Base-by-base conservation (phyloP, 2,888 invertebrate genomes). In the Plebejus argus region DNA sequence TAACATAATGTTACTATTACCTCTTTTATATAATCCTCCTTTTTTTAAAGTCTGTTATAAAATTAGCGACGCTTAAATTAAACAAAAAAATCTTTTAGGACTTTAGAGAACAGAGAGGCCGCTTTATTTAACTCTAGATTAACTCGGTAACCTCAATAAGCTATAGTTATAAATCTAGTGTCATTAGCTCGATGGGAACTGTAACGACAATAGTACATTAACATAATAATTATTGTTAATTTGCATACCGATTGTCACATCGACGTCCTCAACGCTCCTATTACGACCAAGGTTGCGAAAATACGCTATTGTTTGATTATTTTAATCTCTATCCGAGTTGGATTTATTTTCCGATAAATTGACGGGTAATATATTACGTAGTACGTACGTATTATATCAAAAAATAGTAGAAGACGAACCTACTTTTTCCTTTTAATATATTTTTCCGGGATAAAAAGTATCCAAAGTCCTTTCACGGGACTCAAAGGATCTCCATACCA, bases 271-370 rank as follows among this genome's bases (percentile, higher is more conserved):
- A 66, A 35, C 71, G 58, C 77, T 83, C 79, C 71, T 28, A 66
- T 66, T 66, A 66, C 5, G 1, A 72, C 78, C 85, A 83, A 86
- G 66, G 66, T 66, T 66, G 28, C 28, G 66, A 33, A 66, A 66
- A 66, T 66, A 66, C 33, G 66, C 66, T 33, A 66, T 66, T 66
- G 66, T 66, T 33, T 28, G 15, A 66, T 66, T 33, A 66, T 28
- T 10, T 15, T 66, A 66, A 66, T 66, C 66, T 66, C 23, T 28
- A 66, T 28, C 28, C 66, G 20, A 33, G 20, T 15, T 1, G 66
- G 28, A 66, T 66, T 66, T 53, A 18, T 53, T 53, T 53, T 18
- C 12, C 53, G 53, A 53, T 53, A 53, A 18, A 3, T 18, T 53
- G 53, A 10, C 10, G 45, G 12, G 10, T 45, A 45, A 45, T 45